Conservation (phyloP, 92 coral and sea anemone genomes). For the Bergia puertoricense region DNA sequence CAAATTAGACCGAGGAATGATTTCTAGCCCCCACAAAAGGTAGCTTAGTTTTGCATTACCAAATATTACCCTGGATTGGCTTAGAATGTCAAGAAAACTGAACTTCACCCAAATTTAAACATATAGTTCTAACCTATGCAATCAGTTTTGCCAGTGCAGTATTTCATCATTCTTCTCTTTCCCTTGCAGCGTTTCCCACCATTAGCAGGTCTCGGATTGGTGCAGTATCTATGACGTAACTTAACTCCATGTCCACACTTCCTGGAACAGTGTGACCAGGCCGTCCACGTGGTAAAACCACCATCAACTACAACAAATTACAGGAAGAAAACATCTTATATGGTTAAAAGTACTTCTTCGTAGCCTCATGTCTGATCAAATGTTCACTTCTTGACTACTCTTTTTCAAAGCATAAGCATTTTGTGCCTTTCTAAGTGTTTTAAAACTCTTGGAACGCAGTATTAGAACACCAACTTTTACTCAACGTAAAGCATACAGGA, state of each 20-base stretch:
- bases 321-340: not conserved
- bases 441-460: no score
- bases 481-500: no score
- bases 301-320: constrained; percentile 59
- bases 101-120: no score
- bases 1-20: no score
- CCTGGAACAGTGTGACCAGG: constrained; percentile 80
- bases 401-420: no score
- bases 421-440: no score
- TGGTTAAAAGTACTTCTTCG: not conserved
- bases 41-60: no score
- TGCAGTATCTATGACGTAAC: constrained; percentile 79
- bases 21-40: no score
- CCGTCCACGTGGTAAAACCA: constrained; percentile 81
- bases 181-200: constrained; percentile 76
- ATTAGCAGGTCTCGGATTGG: constrained; percentile 74
- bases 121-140: constrained; percentile 19
- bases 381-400: no score
- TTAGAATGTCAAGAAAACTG: no score
- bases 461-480: no score
- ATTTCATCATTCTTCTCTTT: constrained; percentile 51
- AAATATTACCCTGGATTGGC: not conserved
- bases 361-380: not conserved
- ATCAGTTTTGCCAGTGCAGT: constrained; percentile 63
- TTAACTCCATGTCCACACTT: constrained; percentile 84